These are phyloP conservation scores for Melitaea cinxia DNA, from an alignment of 1,140 invertebrate genomes.

Conservation along the genomic window DNA sequence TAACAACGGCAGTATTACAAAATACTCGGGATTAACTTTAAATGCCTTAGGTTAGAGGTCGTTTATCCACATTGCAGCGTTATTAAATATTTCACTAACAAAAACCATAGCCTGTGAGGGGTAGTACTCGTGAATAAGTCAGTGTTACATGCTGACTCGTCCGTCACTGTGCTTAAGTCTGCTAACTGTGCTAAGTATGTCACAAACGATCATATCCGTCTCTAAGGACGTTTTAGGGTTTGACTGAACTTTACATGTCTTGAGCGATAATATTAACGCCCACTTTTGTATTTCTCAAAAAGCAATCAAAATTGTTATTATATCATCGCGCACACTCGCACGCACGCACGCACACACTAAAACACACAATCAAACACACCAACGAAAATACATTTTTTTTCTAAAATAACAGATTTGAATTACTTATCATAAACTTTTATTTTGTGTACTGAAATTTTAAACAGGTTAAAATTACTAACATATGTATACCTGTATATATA, in stretches of 20 bases:
- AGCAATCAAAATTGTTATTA: neutral
- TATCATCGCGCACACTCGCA: neutral
- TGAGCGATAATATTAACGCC: neutral
- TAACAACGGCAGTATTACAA: neutral
- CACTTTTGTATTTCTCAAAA: neutral
- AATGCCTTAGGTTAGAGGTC: slow-evolving; percentile 2
- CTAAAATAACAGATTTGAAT: neutral
- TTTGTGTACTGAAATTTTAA: neutral
- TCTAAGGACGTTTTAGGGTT: too few relatives aligned
- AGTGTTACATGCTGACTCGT: slow-evolving; percentile 8
- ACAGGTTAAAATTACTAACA: neutral
- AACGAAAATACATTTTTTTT: too few relatives aligned
- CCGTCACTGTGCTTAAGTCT: too few relatives aligned
- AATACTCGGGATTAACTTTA: slow-evolving; percentile 8
- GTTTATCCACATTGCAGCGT: slow-evolving; percentile 4
- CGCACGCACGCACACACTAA: too few relatives aligned
- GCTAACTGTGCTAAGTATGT: too few relatives aligned
- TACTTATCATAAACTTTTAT: neutral
- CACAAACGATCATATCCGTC: too few relatives aligned
- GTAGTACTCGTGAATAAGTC: slow-evolving; percentile 23
- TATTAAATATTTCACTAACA: slow-evolving; percentile 26
- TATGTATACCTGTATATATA: neutral
- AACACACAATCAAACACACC: too few relatives aligned
- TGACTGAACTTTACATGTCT: neutral
- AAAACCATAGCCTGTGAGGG: slow-evolving; percentile 11